A percentile compares a stretch with the other conserved stretches of the same genome.
Evolutionary conservation across 1,140 invertebrate species (phyloP).

Genomic region (Bathynomus jamesi): DNA sequence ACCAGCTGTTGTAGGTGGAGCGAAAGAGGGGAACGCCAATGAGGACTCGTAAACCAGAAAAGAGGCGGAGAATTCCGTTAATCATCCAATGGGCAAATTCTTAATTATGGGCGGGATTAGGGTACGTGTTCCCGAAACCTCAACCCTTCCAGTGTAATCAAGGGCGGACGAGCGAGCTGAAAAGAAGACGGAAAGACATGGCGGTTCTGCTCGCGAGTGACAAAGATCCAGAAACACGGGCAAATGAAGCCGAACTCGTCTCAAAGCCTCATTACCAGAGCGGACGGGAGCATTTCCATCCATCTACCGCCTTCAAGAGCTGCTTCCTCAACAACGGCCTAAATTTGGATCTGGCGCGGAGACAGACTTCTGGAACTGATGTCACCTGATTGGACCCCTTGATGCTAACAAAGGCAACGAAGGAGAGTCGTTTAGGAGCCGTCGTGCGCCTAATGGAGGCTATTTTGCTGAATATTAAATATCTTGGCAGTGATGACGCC

Average conservation of each 20-base stretch:
- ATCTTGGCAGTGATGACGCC: background rate
- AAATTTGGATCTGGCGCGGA: background rate
- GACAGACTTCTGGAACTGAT: background rate
- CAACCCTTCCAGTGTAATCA: background rate
- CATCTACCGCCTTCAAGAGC: background rate
- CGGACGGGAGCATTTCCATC: background rate
- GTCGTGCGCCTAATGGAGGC: background rate
- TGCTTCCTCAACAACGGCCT: background rate
- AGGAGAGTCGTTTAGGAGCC: background rate
- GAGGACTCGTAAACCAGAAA: background rate
- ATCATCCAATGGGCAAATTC: background rate
- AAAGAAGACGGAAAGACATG: slow-evolving; percentile 1
- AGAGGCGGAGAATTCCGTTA: background rate
- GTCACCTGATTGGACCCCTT: background rate
- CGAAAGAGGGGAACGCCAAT: background rate
- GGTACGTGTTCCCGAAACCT: background rate
- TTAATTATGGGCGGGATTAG: background rate
- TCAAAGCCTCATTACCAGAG: background rate
- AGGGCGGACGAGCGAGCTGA: background rate
- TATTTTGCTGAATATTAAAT: background rate
- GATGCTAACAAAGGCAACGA: background rate
- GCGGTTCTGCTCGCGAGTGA: background rate
- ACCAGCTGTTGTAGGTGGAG: background rate
- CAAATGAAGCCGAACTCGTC: background rate
- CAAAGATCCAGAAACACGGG: background rate